A percentile compares a stretch with the other conserved stretches of the same genome.
phyloP scores from a whole-genome alignment of 1,140 invertebrate genomes.

The Orchestia grillus region DNA sequence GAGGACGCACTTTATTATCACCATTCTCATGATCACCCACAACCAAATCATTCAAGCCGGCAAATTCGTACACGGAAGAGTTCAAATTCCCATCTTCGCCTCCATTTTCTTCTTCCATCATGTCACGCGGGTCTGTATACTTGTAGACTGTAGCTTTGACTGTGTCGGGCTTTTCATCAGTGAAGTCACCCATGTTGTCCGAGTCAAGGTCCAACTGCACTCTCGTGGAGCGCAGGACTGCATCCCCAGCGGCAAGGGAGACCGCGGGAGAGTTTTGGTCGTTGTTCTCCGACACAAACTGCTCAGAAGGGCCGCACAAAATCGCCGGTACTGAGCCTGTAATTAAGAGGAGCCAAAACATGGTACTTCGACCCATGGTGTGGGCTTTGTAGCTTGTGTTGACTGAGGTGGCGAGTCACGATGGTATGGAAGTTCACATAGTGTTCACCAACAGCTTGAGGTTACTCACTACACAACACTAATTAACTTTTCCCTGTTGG shows the following conservation, averaged over 20 bases:
- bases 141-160: background rate
- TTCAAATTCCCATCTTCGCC: background rate
- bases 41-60: background rate
- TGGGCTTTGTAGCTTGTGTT: background rate
- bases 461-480: background rate
- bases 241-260: background rate
- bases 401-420: background rate
- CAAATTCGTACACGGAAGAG: background rate
- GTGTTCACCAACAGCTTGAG: background rate
- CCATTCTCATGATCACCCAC: background rate
- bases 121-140: background rate
- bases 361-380: background rate
- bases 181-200: slow-evolving; percentile 14
- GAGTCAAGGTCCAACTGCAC: background rate
- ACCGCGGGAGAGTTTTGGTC: background rate
- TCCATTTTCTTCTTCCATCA: background rate
- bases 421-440: background rate
- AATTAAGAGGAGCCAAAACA: background rate
- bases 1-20: background rate
- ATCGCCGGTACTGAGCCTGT: background rate
- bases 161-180: background rate
- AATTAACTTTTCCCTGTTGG: background rate
- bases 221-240: background rate
- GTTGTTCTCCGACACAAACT: background rate
- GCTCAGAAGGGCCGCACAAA: background rate